phyloP scores from a whole-genome alignment of 1,140 invertebrate genomes.

The Prorops nasuta region DNA sequence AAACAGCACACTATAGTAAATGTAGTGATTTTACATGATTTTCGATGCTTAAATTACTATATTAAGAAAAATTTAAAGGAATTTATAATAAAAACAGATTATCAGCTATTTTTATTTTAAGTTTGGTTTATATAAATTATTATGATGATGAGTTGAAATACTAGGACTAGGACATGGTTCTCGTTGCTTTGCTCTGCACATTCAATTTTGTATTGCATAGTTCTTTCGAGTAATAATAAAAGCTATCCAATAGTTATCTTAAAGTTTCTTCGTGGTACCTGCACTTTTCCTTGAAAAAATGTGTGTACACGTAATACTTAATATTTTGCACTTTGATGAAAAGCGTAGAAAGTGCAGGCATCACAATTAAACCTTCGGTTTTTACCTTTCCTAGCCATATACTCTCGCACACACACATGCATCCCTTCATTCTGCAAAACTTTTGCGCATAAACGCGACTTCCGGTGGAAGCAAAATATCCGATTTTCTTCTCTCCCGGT shows the following conservation, averaged over 20 bases:
- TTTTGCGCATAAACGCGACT: neutral
- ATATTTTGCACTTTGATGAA: neutral
- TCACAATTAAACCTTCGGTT: no score
- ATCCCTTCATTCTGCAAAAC: neutral
- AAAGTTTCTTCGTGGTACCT: neutral
- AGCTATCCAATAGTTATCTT: neutral
- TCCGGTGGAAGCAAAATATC: neutral
- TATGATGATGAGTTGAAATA: conserved; percentile 39
- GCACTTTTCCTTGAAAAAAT: neutral
- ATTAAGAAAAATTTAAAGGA: no score
- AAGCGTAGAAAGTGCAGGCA: neutral
- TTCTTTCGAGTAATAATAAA: neutral
- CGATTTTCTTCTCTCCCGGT: neutral
- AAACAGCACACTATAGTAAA: no score
- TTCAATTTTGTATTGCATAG: conserved; percentile 30
- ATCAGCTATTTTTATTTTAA: no score
- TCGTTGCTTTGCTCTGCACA: conserved; percentile 32
- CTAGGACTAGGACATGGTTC: conserved; percentile 40
- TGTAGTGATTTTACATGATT: no score
- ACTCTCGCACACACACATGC: neutral
- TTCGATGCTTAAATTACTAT: no score
- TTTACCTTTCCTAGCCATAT: no score
- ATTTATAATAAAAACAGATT: no score
- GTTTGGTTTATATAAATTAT: no score
- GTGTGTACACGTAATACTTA: neutral